A percentile compares a stretch with the other conserved stretches of the same genome.
Evolutionary conservation across 2,888 invertebrate genomes (phyloP).

Genomic region (Podabrus alpinus): DNA sequence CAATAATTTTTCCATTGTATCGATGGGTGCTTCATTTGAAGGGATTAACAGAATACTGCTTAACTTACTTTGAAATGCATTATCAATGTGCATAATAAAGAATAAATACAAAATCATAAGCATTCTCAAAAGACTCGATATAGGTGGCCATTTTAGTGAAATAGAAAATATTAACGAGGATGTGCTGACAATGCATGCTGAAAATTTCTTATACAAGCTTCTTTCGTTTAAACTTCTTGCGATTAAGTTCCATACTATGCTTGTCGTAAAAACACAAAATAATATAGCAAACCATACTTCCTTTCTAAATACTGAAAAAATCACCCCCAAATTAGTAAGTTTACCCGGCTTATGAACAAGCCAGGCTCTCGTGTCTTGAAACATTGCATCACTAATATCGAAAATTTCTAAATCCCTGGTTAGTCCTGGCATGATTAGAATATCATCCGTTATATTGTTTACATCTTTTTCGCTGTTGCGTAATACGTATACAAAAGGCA

Average conservation of each 20-base stretch:
- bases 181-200: not conserved
- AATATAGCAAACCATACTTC: too few species aligned
- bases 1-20: too few species aligned
- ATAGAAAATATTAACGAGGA: not conserved
- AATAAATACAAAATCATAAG: not conserved
- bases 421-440: not conserved
- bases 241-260: not conserved
- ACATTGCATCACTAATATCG: not conserved
- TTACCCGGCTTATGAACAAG: not conserved
- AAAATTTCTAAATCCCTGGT: not conserved
- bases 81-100: not conserved
- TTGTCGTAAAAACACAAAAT: not conserved
- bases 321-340: not conserved
- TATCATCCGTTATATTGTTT: not conserved
- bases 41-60: not conserved
- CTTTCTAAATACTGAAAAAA: not conserved
- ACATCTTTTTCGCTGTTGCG: not conserved
- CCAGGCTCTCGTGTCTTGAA: not conserved
- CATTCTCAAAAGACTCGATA: not conserved
- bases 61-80: not conserved
- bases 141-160: not conserved
- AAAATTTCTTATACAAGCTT: not conserved
- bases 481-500: not conserved
- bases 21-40: too few species aligned
- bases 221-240: not conserved